phyloP scores from a whole-genome alignment of 1,140 invertebrate species.

The Arctopsyche grandis region DNA sequence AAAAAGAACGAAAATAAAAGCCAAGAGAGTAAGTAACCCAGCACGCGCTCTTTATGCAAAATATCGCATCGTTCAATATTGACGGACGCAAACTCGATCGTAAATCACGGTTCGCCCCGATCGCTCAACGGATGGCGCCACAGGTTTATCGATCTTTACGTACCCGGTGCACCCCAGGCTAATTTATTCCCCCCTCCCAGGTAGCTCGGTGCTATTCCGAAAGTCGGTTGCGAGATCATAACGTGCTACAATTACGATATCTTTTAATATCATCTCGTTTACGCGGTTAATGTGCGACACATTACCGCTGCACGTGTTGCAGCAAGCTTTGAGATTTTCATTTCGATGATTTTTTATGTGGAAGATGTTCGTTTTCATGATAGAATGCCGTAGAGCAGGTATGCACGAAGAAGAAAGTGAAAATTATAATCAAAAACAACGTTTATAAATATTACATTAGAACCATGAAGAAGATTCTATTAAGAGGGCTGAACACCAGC shows the following conservation, averaged over 20 bases:
- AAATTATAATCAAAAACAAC: too few relatives aligned
- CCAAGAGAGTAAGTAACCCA: neutral
- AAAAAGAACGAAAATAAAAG: neutral
- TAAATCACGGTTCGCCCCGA: slow-evolving; percentile 34
- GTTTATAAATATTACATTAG: too few relatives aligned
- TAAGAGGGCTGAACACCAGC: too few relatives aligned
- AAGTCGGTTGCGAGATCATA: neutral
- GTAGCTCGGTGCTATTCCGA: neutral
- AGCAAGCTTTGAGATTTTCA: too few relatives aligned
- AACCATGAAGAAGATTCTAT: too few relatives aligned
- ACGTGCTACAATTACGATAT: slow-evolving; percentile 46
- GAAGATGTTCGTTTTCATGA: too few relatives aligned
- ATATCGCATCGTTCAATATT: slow-evolving; percentile 6
- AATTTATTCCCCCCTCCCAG: slow-evolving; percentile 21
- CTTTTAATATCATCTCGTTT: slow-evolving; percentile 51
- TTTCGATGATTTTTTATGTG: too few relatives aligned
- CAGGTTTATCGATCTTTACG: slow-evolving; percentile 18
- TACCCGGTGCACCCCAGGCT: neutral
- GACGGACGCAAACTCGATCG: slow-evolving; percentile 4
- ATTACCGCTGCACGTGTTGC: neutral
- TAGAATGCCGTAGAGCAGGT: too few relatives aligned
- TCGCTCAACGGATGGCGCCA: slow-evolving; percentile 37
- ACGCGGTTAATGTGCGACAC: slow-evolving; percentile 23
- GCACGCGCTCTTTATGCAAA: neutral
- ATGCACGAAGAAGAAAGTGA: too few relatives aligned